Evolutionary conservation across 2,113 vertebrate species (phyloP), one percentile per base, ranked within the genome.

Genomic region (Campylomormyrus tamandua): DNA sequence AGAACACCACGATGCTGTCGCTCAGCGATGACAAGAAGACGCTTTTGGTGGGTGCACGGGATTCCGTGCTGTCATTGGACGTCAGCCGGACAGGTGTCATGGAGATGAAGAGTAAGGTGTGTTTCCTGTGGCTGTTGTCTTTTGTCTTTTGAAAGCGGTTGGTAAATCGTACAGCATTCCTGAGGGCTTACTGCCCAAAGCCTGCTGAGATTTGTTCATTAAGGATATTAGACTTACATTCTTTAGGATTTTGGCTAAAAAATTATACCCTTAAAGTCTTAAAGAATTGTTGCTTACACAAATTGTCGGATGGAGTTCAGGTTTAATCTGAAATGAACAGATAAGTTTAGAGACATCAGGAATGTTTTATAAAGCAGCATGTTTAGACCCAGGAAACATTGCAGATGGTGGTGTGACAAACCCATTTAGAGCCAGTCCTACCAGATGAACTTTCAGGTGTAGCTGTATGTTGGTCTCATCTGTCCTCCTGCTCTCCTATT

Each of bases 1-100:
- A 91, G 58, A 96, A 97, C 94, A 95, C 93, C 93, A 96, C 96
- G 50, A 95, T 93, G 0, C 94, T 97, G 91, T 93, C 96, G 90
- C 95, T 97, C n/a, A 94, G 95, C 27, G 45, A 91, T 0, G 93
- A 94, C 1, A 94, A 91, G 17, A 90, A 93, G 74, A 93, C 88
- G 0, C 94, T 97, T 27, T 95, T 94, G 1, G 94, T 97, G 0
- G 96, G 96, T 9, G 95, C 95, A 0, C 91, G 93, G 10, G 94
- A 97, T 31, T 77, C 93, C 2, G 88, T 97, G 77, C 62, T 97
- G 31, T 94, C 93, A 0, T 89, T 97, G 91, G 92, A 95, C 24
- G 92, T 96, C 66, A 92, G 94, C 90, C 90, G 83, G 19, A n/a
- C 90, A 35, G 93, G 94, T 0, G 10, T 27, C 10, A 94, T 96